Percentiles rank a stretch among this genome's conserved stretches.
phyloP scores from a whole-genome alignment of 1,140 invertebrate genomes.

The Pseudomyrmex concolor region DNA sequence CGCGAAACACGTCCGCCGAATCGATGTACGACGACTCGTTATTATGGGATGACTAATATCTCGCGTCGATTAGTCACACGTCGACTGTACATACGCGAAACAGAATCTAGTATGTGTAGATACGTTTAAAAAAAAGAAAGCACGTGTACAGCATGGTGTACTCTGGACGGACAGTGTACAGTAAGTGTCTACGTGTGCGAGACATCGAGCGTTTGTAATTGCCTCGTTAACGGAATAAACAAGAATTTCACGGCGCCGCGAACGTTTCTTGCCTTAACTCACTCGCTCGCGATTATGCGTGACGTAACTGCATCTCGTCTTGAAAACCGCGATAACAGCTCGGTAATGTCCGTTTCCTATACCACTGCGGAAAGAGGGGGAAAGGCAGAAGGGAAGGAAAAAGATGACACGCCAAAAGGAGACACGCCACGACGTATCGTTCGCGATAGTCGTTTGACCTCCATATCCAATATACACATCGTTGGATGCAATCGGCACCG shows the following conservation, averaged over 20 bases:
- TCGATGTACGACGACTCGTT: slow-evolving; percentile 54
- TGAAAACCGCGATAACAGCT: slow-evolving; percentile 42
- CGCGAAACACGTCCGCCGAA: slow-evolving; percentile 13
- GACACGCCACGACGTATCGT: background rate
- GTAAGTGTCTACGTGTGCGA: background rate
- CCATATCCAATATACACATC: slow-evolving; percentile 41
- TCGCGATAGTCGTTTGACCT: slow-evolving; percentile 55
- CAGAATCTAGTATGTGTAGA: background rate
- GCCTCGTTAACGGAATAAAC: slow-evolving; percentile 58
- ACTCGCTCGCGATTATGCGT: slow-evolving; percentile 51
- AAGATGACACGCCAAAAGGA: background rate
- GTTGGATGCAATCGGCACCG: slow-evolving; percentile 43
- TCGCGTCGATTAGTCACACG: slow-evolving; percentile 58
- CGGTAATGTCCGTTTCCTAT: slow-evolving; percentile 21
- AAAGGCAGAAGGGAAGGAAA: background rate
- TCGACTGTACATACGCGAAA: background rate
- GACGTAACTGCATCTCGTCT: slow-evolving; percentile 41
- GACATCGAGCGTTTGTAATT: slow-evolving; percentile 39
- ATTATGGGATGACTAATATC: slow-evolving; percentile 69
- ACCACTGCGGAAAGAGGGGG: background rate
- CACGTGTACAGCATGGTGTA: background rate
- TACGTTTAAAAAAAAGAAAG: background rate
- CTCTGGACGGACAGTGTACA: too few relatives aligned
- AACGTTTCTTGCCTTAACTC: slow-evolving; percentile 44
- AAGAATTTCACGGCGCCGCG: slow-evolving; percentile 57